Conservation (phyloP, 2,888 invertebrate genomes). For the Parnassius smintheus region DNA sequence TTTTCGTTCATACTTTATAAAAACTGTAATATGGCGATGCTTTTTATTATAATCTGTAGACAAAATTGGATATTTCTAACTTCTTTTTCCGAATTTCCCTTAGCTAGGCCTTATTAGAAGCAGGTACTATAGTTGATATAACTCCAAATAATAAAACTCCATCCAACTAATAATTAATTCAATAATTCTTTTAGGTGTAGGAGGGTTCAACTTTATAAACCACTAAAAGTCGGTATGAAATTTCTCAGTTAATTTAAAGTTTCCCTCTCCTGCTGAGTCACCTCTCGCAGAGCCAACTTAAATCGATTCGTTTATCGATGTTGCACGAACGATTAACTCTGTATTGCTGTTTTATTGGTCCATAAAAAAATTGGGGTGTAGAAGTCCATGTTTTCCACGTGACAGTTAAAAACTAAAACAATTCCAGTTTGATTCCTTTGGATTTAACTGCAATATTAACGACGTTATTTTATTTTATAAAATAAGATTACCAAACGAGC, state of each 20-base stretch:
- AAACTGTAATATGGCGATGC: too few relatives aligned
- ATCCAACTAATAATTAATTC: background rate
- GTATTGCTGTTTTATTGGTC: constrained; percentile 66
- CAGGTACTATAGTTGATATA: too few relatives aligned
- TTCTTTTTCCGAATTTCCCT: too few relatives aligned
- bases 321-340: constrained; percentile 73
- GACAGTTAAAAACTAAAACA: background rate
- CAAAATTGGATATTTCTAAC: too few relatives aligned
- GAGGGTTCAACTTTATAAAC: constrained; percentile 16
- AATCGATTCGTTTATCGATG: constrained; percentile 78
- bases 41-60: too few relatives aligned
- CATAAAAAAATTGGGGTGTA: constrained; percentile 42
- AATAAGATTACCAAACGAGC: too few relatives aligned
- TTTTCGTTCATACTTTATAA: too few relatives aligned
- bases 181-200: constrained; percentile 1
- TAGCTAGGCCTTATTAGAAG: too few relatives aligned
- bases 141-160: background rate
- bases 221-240: constrained; percentile 43
- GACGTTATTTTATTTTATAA: too few relatives aligned
- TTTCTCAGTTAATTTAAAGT: constrained; percentile 78
- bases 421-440: too few relatives aligned
- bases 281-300: constrained; percentile 66
- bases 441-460: too few relatives aligned
- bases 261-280: constrained; percentile 61
- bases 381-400: constrained; percentile 6